Conservation (phyloP, 1,140 invertebrate species). For the Rhagoletis pomonella region DNA sequence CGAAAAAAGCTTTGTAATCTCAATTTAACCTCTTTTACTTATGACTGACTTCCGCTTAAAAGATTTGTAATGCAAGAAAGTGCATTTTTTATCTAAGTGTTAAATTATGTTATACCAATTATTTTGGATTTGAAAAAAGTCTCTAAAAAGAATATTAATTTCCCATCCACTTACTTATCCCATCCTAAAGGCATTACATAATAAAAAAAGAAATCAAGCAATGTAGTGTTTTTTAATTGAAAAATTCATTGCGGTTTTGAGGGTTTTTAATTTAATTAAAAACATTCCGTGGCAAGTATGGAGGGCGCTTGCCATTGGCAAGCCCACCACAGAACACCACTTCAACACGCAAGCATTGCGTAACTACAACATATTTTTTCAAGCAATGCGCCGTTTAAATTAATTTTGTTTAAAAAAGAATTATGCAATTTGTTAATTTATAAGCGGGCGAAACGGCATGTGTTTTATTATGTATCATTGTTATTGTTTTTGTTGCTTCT, state of each 20-base stretch:
- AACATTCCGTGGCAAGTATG: neutral
- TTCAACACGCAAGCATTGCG: neutral
- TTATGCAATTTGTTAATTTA: conserved; percentile 45
- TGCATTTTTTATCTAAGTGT: too few species aligned
- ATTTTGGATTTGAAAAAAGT: too few species aligned
- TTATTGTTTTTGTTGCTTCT: neutral
- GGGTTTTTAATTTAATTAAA: conserved; percentile 49
- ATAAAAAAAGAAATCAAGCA: too few species aligned
- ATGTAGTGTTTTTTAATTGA: neutral
- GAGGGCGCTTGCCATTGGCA: too few species aligned
- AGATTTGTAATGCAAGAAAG: too few species aligned
- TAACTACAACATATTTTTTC: conserved; percentile 11
- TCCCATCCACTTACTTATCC: too few species aligned
- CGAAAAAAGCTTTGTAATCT: too few species aligned
- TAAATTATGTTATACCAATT: too few species aligned
- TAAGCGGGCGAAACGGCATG: neutral
- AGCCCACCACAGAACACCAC: neutral
- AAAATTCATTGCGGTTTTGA: conserved; percentile 24
- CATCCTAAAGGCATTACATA: too few species aligned
- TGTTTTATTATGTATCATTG: neutral
- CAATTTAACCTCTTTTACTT: too few species aligned
- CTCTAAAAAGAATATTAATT: too few species aligned
- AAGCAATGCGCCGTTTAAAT: conserved; percentile 5
- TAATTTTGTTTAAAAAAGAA: conserved; percentile 46
- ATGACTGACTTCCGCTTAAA: too few species aligned